A percentile compares a stretch with the other conserved stretches of the same genome.
phyloP scores from a whole-genome alignment of 2,113 vertebrate genomes.

The Pandion haliaetus region DNA sequence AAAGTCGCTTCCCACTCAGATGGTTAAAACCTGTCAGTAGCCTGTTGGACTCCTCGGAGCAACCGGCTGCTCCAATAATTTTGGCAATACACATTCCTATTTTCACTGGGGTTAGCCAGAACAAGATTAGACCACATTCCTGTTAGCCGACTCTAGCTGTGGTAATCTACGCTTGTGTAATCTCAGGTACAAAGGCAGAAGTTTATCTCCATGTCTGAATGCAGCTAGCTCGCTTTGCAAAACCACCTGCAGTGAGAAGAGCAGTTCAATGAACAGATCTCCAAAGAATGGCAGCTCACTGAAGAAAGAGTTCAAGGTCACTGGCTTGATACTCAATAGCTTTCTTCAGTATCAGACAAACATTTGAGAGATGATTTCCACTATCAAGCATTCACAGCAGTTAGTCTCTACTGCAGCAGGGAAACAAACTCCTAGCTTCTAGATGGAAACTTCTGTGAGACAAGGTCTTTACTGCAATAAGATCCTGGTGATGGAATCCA shows the following conservation, averaged over 20 bases:
- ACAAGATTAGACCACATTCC: conserved; percentile 5
- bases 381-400: neutral
- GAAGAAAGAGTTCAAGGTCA: neutral
- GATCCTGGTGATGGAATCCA: neutral
- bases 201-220: neutral
- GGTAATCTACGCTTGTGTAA: neutral
- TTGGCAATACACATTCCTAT: neutral
- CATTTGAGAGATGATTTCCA: neutral
- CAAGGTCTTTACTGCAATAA: neutral
- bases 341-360: neutral
- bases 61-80: conserved; percentile 11
- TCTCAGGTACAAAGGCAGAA: neutral
- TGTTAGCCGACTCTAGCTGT: neutral
- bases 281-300: neutral
- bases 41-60: neutral
- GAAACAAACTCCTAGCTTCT: neutral
- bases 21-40: neutral
- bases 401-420: neutral
- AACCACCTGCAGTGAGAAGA: neutral
- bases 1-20: conserved; percentile 16
- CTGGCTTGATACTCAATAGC: neutral
- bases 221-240: neutral
- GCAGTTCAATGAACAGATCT: neutral
- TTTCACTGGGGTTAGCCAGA: conserved; percentile 17
- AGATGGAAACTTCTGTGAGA: neutral